Percentiles rank a stretch among this genome's conserved stretches.
Conservation (phyloP, 2,888 invertebrate species). For the Spilarctia lutea region DNA sequence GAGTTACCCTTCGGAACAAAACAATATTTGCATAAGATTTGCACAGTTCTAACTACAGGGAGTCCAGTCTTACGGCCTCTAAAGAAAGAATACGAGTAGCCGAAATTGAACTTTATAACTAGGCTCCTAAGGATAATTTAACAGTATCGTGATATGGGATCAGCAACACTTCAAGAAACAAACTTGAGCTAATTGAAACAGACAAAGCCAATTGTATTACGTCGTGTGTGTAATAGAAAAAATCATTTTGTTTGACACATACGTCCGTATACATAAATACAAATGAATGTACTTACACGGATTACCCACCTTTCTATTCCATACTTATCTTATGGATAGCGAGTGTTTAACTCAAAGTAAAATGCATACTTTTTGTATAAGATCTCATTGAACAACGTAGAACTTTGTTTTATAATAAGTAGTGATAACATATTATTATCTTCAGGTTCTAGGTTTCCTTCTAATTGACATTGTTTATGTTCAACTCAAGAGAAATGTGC, state of each 20-base stretch:
- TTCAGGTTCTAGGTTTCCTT: no score
- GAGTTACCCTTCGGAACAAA: constrained; percentile 40
- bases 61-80: not conserved
- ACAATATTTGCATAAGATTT: constrained; percentile 45
- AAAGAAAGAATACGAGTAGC: not conserved
- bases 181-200: constrained; percentile 65
- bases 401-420: no score
- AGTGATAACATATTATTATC: no score
- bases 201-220: constrained; percentile 65
- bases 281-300: constrained; percentile 14
- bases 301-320: constrained; percentile 6
- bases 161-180: constrained; percentile 51
- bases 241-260: constrained; percentile 27
- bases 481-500: no score
- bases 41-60: not conserved
- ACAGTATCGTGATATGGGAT: constrained; percentile 20
- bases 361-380: not conserved
- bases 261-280: constrained; percentile 11
- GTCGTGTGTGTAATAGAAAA: constrained; percentile 51
- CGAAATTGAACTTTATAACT: constrained; percentile 14
- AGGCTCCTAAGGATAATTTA: not conserved
- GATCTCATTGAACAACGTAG: not conserved
- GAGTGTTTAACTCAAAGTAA: not conserved
- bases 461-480: no score
- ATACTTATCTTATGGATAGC: not conserved